Base-by-base conservation (phyloP, 2,113 vertebrate species). In the Actenoides lindsayi region DNA sequence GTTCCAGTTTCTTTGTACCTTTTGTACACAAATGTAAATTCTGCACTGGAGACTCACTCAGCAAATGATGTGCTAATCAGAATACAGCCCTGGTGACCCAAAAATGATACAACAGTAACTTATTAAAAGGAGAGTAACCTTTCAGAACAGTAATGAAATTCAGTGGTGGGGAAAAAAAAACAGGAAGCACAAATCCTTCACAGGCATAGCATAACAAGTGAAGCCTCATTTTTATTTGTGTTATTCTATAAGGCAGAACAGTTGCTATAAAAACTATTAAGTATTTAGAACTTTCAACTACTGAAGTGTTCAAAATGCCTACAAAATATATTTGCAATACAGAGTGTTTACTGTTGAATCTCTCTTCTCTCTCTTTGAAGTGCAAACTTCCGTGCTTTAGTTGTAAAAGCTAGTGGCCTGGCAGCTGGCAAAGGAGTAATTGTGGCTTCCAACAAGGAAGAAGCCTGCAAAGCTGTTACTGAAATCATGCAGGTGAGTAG, bases 341-440 rank as follows among this genome's bases (percentile, higher is more conserved):
- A 37, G 37, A 6, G 33, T 51, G 59, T 85, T 92, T 35, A 13
- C 24, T 79, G 62, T 10, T 79, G 44, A 83, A n/a, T 95, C 27
- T 89, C 13, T 89, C 76, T 87, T 44, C 35, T 91, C 42, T 93
- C 7, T 92, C 69, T 89, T 93, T 78, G 41, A 94, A 99, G 99
- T 67, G 98, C 99, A 7, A 97, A 98, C 76, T 99, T 99, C 84
- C 99, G 99, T 6, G 99, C 99, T 28, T 94, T 99, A 87, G 99
- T 99, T 74, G 99, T 99, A 89, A 99, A 99, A 97, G 99, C 99
- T 60, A 99, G 99, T 37, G 99, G 99, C 25, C 97, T 99, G 94
- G 99, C 99, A 12, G 99, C 99, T 60, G 99, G 99, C 73, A 99
- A 99, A 96, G 99, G 99, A 15, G 99, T 99, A 56, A 98, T 99